Evolutionary conservation across 2,888 invertebrate genomes (phyloP), one percentile per base, ranked within the genome.

Genomic region (Dascillus cervinus): DNA sequence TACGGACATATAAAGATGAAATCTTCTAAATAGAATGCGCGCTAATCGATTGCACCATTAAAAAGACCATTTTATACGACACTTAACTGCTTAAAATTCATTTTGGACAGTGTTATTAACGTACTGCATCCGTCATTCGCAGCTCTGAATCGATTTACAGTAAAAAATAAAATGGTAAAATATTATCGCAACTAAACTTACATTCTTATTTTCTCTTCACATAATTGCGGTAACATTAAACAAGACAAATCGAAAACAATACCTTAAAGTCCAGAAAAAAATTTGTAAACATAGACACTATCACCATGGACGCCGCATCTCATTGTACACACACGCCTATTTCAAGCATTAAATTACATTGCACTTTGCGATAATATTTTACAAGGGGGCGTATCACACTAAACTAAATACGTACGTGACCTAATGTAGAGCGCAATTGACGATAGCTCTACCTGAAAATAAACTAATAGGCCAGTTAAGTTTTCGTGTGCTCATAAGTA

Each of bases 321-420:
- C n/a, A n/a, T n/a, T n/a, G n/a, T n/a, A n/a, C n/a, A n/a, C n/a
- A n/a, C n/a, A n/a, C n/a, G n/a, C n/a, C n/a, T n/a, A n/a, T n/a
- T n/a, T n/a, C n/a, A n/a, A 12, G 12, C 13, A 24, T 24, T 24
- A 24, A 17, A 17, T 6, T 9, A 31, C 24, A 51, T 54, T 55
- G 55, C 55, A 55, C 53, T 49, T 55, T 60, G 62, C 60, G 58
- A 59, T 61, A 62, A 61, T 61, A 62, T 58, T 61, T 60, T 61
- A 62, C 60, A 40, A 17, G 17, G 17, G 17, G 17, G 17, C 17
- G 8, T 17, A 8, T 8, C 17, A 17, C 17, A 17, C 5, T 17
- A 17, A 17, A 17, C 17, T 2, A 23, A 23, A 23, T 10, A 4
- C 9, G 8, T 22, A 22, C 8, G 4, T 17, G 17, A 17, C 5